Evolutionary conservation across 2,113 vertebrate genomes (phyloP).

Genomic region (Gallinago jamesoni): DNA sequence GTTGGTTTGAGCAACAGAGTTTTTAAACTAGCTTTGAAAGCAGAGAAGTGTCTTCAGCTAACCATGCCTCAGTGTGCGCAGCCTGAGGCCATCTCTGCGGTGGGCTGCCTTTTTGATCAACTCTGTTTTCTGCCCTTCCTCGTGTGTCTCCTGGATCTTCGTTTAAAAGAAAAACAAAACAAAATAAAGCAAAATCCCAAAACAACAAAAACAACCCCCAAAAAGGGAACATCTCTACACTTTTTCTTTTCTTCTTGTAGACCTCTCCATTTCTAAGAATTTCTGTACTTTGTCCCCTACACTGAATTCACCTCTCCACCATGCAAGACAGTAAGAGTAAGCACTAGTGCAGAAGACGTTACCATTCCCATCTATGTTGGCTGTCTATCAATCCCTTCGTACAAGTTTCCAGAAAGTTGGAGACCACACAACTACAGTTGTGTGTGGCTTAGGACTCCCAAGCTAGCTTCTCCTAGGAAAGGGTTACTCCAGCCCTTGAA

Average conservation of each 20-base stretch:
- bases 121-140: background rate
- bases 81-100: background rate
- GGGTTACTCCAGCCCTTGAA: background rate
- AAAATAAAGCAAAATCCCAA: background rate
- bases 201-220: background rate
- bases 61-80: no score
- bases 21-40: background rate
- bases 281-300: background rate
- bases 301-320: background rate
- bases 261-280: background rate
- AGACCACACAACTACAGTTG: background rate
- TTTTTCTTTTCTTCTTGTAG: background rate
- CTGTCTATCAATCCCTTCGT: background rate
- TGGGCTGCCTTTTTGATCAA: background rate
- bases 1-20: background rate
- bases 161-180: background rate
- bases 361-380: background rate
- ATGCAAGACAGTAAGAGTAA: background rate
- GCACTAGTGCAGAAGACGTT: background rate
- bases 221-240: background rate
- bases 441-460: background rate
- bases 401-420: background rate
- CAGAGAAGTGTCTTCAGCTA: background rate
- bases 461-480: background rate
- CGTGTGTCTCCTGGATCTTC: background rate